Conservation (phyloP, 2,113 vertebrate species). For the Salvelinus fontinalis region DNA sequence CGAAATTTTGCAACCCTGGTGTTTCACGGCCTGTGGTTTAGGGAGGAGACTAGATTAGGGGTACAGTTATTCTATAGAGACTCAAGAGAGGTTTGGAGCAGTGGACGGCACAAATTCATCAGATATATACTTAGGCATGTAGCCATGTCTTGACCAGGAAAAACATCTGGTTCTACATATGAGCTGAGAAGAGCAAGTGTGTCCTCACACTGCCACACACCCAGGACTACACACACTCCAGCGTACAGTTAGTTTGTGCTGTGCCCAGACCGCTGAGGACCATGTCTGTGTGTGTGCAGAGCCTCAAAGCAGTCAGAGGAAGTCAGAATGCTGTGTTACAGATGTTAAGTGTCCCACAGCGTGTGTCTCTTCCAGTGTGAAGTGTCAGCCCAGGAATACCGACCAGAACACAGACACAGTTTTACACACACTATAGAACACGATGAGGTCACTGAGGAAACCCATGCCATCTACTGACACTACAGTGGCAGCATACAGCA, state of each 20-base stretch:
- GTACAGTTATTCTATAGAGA: not conserved
- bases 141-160: too few species aligned
- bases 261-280: not conserved
- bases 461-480: slow-evolving; percentile 40
- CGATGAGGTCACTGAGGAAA: slow-evolving; percentile 67
- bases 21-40: not conserved
- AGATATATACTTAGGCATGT: too few species aligned
- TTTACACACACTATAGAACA: slow-evolving; percentile 70
- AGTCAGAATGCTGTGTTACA: slow-evolving; percentile 60
- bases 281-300: slow-evolving; percentile 15
- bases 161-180: too few species aligned
- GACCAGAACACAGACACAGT: slow-evolving; percentile 41
- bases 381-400: slow-evolving; percentile 54
- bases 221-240: slow-evolving; percentile 13
- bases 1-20: too few species aligned
- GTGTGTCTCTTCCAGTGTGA: slow-evolving; percentile 66
- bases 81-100: not conserved
- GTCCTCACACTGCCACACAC: not conserved
- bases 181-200: not conserved
- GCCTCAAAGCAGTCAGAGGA: slow-evolving; percentile 32
- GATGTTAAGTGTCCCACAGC: slow-evolving; percentile 72
- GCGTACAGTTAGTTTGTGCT: not conserved
- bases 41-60: slow-evolving; percentile 2
- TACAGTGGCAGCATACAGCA: slow-evolving; percentile 31
- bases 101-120: not conserved